Conservation (phyloP, 2,113 vertebrate genomes). For the Thymallus thymallus region DNA sequence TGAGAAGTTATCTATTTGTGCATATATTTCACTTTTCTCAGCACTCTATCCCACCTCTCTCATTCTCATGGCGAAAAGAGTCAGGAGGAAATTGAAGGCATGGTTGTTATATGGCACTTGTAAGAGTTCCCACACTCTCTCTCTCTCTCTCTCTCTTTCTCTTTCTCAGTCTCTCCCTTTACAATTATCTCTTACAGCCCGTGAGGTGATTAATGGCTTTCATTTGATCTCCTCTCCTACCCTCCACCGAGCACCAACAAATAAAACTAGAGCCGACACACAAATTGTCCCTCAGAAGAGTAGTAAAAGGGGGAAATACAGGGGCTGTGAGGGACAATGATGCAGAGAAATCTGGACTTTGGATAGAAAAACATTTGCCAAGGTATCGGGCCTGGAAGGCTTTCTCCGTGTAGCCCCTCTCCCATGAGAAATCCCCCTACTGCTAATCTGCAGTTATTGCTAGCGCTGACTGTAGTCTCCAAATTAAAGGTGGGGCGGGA, state of each 20-base stretch:
- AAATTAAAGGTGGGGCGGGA: slow-evolving; percentile 71
- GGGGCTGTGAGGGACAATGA: slow-evolving; percentile 69
- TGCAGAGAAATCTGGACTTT: slow-evolving; percentile 72
- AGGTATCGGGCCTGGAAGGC: slow-evolving; percentile 64
- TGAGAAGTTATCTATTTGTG: slow-evolving; percentile 48
- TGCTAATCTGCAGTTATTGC: slow-evolving; percentile 82
- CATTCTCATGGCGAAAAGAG: slow-evolving; percentile 14
- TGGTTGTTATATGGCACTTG: slow-evolving; percentile 51
- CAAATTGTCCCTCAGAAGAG: slow-evolving; percentile 81
- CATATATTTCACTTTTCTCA: slow-evolving; percentile 53
- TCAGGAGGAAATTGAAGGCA: slow-evolving; percentile 54
- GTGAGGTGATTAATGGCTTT: slow-evolving; percentile 82
- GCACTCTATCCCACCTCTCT: slow-evolving; percentile 46
- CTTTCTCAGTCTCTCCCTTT: slow-evolving; percentile 65
- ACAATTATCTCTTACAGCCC: slow-evolving; percentile 79
- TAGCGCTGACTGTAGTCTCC: slow-evolving; percentile 69
- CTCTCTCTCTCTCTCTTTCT: slow-evolving; percentile 46
- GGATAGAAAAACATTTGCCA: slow-evolving; percentile 73
- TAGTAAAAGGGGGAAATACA: slow-evolving; percentile 72
- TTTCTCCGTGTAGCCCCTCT: slow-evolving; percentile 61
- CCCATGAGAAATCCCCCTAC: slow-evolving; percentile 75
- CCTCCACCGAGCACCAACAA: slow-evolving; percentile 74
- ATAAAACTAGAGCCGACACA: slow-evolving; percentile 74
- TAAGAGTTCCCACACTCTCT: slow-evolving; percentile 58
- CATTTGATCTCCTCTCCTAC: slow-evolving; percentile 77